Evolutionary conservation across 2,888 invertebrate species (phyloP).

Genomic region (Ormyrus pomaceus): DNA sequence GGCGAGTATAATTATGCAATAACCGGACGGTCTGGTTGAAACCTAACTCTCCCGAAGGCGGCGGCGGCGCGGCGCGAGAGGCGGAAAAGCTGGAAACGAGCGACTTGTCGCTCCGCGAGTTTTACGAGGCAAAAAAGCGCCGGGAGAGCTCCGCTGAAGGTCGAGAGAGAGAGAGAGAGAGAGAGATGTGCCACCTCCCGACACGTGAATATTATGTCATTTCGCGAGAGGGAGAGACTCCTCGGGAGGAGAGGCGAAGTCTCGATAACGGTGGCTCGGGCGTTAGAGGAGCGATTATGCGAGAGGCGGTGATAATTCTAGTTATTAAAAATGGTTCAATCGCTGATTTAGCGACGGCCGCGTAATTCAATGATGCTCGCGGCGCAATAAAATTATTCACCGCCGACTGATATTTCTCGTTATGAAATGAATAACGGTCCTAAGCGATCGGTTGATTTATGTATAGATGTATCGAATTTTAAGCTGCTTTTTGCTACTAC

Average conservation of each 20-base stretch:
- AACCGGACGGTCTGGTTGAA: background rate
- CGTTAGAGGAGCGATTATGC: slow-evolving; percentile 25
- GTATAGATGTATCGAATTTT: no score
- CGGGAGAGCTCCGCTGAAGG: no score
- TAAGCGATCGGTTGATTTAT: no score
- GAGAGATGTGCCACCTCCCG: background rate
- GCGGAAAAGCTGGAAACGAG: slow-evolving; percentile 24
- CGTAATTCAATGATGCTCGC: no score
- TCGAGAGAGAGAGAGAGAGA: no score
- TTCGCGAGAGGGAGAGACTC: background rate
- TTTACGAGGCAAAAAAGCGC: slow-evolving; percentile 10
- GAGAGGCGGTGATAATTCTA: background rate
- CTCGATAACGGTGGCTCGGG: slow-evolving; percentile 29
- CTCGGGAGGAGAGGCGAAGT: slow-evolving; percentile 15
- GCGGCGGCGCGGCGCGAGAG: background rate
- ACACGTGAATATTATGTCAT: slow-evolving; percentile 51
- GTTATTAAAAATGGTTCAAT: background rate
- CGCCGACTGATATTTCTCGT: no score
- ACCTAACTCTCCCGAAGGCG: no score
- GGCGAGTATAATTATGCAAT: slow-evolving; percentile 33
- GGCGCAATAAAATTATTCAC: no score
- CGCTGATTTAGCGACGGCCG: background rate
- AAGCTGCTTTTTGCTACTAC: no score
- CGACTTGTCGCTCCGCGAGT: slow-evolving; percentile 31
- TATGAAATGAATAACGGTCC: no score